phyloP scores from a whole-genome alignment of 2,113 vertebrate species.

The Empidonax traillii region DNA sequence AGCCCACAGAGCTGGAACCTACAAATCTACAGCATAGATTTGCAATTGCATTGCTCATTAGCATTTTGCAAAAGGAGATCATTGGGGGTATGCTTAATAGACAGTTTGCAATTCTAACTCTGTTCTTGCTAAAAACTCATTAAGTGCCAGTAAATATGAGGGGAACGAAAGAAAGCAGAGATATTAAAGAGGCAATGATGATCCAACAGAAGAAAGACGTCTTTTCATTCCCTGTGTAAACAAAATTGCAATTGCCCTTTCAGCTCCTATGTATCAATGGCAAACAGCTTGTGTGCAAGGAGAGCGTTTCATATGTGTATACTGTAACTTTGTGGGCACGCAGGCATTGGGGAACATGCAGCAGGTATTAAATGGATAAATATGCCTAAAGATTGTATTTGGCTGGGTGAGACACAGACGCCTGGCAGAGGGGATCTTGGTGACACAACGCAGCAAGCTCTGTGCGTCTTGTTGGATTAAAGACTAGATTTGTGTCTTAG shows the following conservation, averaged over 20 bases:
- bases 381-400: slow-evolving; percentile 33
- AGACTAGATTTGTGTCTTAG: slow-evolving; percentile 73
- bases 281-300: not conserved
- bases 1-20: not conserved
- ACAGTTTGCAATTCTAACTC: not conserved
- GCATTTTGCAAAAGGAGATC: not conserved
- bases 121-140: slow-evolving; percentile 19
- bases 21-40: not conserved
- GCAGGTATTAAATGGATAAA: slow-evolving; percentile 55
- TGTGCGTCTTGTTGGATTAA: slow-evolving; percentile 75
- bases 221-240: slow-evolving; percentile 4
- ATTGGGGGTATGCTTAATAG: not conserved
- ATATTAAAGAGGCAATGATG: not conserved
- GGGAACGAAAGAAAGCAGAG: not conserved
- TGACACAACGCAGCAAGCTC: slow-evolving; percentile 61
- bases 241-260: not conserved
- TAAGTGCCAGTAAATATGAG: not conserved
- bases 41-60: not conserved
- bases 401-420: slow-evolving; percentile 35
- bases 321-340: not conserved
- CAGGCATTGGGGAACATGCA: not conserved
- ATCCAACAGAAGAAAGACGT: not conserved
- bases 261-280: not conserved
- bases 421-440: slow-evolving; percentile 61
- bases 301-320: not conserved